Evolutionary conservation across 1,140 invertebrate genomes (phyloP).

Genomic region (Drosophila nebulosa): DNA sequence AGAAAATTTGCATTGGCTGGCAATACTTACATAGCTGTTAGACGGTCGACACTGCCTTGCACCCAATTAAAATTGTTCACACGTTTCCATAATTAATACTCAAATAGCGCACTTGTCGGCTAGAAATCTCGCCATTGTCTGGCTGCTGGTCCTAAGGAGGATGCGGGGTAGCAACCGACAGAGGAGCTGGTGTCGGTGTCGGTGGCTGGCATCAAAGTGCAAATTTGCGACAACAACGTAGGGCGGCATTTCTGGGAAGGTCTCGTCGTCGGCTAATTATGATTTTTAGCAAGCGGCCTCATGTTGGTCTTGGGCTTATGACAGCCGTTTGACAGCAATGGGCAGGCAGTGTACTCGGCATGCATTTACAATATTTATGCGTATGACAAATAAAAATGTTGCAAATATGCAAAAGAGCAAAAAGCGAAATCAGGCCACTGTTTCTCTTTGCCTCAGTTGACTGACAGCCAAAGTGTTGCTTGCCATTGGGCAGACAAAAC

Average conservation of each 20-base stretch:
- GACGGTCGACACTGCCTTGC: conserved; percentile 42
- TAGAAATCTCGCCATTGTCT: conserved; percentile 27
- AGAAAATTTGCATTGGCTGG: conserved; percentile 67
- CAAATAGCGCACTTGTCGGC: conserved; percentile 71
- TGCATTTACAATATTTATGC: conserved; percentile 39
- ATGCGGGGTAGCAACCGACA: background rate
- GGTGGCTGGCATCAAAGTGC: conserved; percentile 40
- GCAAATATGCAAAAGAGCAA: conserved; percentile 43
- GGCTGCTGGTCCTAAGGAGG: background rate
- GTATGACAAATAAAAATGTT: conserved; percentile 69
- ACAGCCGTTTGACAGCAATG: conserved; percentile 67
- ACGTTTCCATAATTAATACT: conserved; percentile 78
- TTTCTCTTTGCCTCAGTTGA: conserved; percentile 26
- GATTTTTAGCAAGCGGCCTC: conserved; percentile 34
- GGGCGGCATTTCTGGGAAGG: conserved; percentile 53
- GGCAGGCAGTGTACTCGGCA: conserved; percentile 14
- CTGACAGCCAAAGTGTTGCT: conserved; percentile 71
- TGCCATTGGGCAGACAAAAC: conserved; percentile 67
- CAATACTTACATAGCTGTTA: conserved; percentile 35
- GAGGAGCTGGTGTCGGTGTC: background rate
- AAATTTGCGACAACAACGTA: conserved; percentile 41
- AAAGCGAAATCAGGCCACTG: conserved; percentile 24
- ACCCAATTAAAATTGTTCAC: conserved; percentile 80
- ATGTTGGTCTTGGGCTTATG: conserved; percentile 9
- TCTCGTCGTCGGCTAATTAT: conserved; percentile 61